These are phyloP conservation scores for Orcinus orca DNA, from an alignment of 2,113 vertebrate genomes.

Conservation along the genomic window DNA sequence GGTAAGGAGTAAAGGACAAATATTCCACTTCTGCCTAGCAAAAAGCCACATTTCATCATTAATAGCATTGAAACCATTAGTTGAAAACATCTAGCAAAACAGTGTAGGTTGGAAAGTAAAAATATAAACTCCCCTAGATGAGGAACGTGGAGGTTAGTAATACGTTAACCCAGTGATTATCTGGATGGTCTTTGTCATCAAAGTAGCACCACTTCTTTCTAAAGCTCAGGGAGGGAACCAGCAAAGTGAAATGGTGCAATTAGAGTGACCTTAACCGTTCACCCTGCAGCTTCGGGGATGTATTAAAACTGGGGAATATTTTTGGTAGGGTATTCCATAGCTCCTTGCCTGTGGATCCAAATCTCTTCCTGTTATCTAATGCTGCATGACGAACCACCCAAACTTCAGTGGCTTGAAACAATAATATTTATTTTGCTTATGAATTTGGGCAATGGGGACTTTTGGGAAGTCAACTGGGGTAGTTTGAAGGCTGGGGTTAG, in stretches of 20 bases:
- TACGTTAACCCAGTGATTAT: conserved; percentile 4
- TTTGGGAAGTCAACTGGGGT: not conserved
- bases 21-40: not conserved
- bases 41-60: conserved; percentile 33
- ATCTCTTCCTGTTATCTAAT: not conserved
- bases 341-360: not conserved
- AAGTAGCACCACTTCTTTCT: conserved; percentile 21
- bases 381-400: not conserved
- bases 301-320: not conserved
- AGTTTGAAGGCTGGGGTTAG: not conserved
- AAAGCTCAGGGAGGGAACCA: not conserved
- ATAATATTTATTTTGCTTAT: not conserved
- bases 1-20: conserved; percentile 19
- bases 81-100: not conserved
- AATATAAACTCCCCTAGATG: conserved; percentile 14
- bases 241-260: not conserved
- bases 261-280: conserved; percentile 9
- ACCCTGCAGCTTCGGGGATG: conserved; percentile 1
- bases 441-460: not conserved
- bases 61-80: not conserved
- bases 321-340: not conserved
- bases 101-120: not conserved
- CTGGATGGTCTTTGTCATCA: not conserved
- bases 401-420: not conserved
- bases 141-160: not conserved